phyloP scores from a whole-genome alignment of 2,113 vertebrate species.

The Oncorhynchus keta region DNA sequence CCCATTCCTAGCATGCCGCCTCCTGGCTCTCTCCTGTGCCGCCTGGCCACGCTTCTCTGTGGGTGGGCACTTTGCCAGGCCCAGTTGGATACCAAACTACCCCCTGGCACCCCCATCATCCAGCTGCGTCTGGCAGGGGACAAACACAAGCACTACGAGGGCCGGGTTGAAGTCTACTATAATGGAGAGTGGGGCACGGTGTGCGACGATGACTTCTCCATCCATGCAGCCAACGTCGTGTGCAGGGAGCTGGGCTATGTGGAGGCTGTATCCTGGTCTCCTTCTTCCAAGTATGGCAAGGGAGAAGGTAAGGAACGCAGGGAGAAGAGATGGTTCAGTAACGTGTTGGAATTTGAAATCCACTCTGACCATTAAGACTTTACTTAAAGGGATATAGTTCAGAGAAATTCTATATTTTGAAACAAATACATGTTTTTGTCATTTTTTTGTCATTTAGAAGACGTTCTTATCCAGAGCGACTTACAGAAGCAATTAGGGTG shows the following conservation, averaged over 20 bases:
- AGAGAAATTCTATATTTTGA: too few relatives aligned
- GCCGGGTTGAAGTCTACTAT: conserved; percentile 89
- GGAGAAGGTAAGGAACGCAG: conserved; percentile 82
- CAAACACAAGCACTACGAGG: conserved; percentile 88
- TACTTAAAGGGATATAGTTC: too few relatives aligned
- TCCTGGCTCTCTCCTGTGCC: conserved; percentile 18
- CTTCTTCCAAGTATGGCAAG: conserved; percentile 85
- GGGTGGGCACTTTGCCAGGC: conserved; percentile 43
- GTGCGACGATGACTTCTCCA: conserved; percentile 95
- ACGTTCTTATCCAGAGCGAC: too few relatives aligned
- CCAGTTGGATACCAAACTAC: conserved; percentile 42
- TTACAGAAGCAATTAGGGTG: too few relatives aligned
- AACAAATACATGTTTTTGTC: too few relatives aligned
- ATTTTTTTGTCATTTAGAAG: too few relatives aligned
- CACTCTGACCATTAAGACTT: not conserved
- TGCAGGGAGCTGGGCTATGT: conserved; percentile 88
- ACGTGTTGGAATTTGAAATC: not conserved
- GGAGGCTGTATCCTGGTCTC: conserved; percentile 81
- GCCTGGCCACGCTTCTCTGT: conserved; percentile 40
- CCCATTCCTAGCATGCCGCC: conserved; percentile 31
- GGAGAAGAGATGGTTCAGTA: not conserved
- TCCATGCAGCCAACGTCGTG: conserved; percentile 82
- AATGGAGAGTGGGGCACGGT: conserved; percentile 89
- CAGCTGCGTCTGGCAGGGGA: conserved; percentile 86
- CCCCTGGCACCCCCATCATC: conserved; percentile 57